A percentile compares a stretch with the other conserved stretches of the same genome.
These are phyloP conservation scores for Drosophila borborema DNA, from an alignment of 2,888 invertebrate genomes.

Conservation along the genomic window DNA sequence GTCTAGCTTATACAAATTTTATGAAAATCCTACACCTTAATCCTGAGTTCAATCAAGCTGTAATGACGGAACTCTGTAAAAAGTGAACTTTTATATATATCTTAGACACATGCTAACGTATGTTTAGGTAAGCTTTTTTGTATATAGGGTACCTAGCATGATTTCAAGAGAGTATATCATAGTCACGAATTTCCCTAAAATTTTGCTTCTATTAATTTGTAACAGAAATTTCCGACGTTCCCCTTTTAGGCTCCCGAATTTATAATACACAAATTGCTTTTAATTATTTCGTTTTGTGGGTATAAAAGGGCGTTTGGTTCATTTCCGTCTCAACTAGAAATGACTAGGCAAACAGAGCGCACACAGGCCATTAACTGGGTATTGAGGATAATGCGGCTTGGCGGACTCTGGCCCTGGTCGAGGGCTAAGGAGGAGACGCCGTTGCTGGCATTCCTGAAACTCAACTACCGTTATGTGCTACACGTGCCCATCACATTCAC, in stretches of 20 bases:
- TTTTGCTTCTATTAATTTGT: neutral
- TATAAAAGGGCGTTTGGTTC: slow-evolving; percentile 37
- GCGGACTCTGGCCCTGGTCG: slow-evolving; percentile 68
- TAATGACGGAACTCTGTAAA: too few species aligned
- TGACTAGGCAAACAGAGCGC: slow-evolving; percentile 54
- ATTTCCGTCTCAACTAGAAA: slow-evolving; percentile 11
- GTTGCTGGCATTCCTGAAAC: slow-evolving; percentile 23
- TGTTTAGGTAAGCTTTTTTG: too few species aligned
- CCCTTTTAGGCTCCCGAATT: slow-evolving; percentile 35
- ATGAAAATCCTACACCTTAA: too few species aligned
- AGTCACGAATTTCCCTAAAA: neutral
- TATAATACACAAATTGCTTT: slow-evolving; percentile 55
- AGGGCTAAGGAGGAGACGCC: slow-evolving; percentile 5
- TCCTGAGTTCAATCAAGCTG: too few species aligned
- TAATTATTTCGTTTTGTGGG: slow-evolving; percentile 30
- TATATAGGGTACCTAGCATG: too few species aligned
- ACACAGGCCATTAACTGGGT: slow-evolving; percentile 42
- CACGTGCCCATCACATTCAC: slow-evolving; percentile 68
- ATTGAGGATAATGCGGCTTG: slow-evolving; percentile 43
- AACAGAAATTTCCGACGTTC: neutral
- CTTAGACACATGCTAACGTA: too few species aligned
- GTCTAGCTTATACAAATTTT: too few species aligned
- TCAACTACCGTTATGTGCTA: slow-evolving; percentile 52
- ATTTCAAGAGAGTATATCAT: neutral
- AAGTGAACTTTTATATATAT: too few species aligned